These are phyloP conservation scores for Carcharodon carcharias DNA, from an alignment of 2,797 vertebrate genomes.

Conservation along the genomic window DNA sequence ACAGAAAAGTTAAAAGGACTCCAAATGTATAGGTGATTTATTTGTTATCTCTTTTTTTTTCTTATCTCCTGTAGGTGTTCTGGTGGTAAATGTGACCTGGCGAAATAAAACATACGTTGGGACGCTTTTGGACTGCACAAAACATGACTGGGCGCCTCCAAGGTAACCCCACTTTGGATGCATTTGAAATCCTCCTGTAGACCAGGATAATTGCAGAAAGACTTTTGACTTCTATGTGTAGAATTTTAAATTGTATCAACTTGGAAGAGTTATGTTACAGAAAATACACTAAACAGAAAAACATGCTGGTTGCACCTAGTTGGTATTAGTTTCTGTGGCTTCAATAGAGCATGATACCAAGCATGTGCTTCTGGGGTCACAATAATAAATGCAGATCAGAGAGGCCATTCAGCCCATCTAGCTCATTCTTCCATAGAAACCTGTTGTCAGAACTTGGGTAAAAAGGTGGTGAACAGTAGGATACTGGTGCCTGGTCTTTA, in stretches of 20 bases:
- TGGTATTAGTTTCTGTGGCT: not conserved
- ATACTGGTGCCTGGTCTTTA: not conserved
- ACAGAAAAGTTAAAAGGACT: not conserved
- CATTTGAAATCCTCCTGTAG: not conserved
- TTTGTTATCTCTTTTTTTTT: constrained; percentile 44
- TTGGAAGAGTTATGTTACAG: not conserved
- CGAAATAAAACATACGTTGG: constrained; percentile 98
- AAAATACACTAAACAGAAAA: not conserved
- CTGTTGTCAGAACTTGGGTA: not conserved
- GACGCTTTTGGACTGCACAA: constrained; percentile 92
- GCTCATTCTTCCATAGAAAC: not conserved
- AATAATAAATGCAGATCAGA: not conserved
- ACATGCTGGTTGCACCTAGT: not conserved
- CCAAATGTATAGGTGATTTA: not conserved
- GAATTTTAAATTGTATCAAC: not conserved
- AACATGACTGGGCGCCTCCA: constrained; percentile 97
- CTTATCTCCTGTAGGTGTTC: constrained; percentile 69
- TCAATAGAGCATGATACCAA: not conserved
- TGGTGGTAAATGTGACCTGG: constrained; percentile 98
- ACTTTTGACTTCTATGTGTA: not conserved
- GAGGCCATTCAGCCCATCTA: not conserved
- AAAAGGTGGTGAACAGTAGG: not conserved
- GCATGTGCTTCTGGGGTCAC: not conserved
- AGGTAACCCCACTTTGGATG: constrained; percentile 60
- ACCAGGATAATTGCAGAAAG: not conserved